Conservation (phyloP, 1,140 invertebrate species). For the Drosophila varians region DNA sequence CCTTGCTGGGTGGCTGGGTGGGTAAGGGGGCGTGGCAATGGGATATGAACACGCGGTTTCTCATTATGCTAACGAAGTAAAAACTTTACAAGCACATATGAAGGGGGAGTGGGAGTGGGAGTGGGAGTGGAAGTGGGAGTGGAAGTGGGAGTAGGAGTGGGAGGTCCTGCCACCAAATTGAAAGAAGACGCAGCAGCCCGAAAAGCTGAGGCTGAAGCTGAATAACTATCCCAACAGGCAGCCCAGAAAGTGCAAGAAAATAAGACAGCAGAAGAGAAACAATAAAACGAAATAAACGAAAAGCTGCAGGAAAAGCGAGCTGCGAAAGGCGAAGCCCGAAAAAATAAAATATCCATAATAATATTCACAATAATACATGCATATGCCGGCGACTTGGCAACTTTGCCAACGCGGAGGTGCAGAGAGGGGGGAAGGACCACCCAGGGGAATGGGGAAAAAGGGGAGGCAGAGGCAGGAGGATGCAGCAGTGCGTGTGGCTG, state of each 20-base stretch:
- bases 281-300: constrained; percentile 1
- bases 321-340: constrained; percentile 20
- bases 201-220: constrained; percentile 24
- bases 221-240: constrained; percentile 19
- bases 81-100: constrained; percentile 82
- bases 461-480: neutral
- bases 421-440: no score
- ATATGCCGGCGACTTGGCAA: constrained; percentile 41
- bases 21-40: constrained; percentile 18
- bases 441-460: no score
- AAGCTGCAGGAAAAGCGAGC: neutral
- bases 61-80: constrained; percentile 83
- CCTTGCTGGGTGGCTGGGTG: constrained; percentile 9
- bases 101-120: constrained; percentile 21
- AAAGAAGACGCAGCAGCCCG: constrained; percentile 64
- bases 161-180: constrained; percentile 35
- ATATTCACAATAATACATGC: constrained; percentile 72
- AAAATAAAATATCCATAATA: constrained; percentile 77
- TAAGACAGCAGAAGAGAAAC: constrained; percentile 17
- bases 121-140: neutral
- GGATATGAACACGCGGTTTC: constrained; percentile 82
- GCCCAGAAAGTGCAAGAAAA: constrained; percentile 49
- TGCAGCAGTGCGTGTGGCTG: constrained; percentile 52
- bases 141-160: no score
- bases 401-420: no score